Evolutionary conservation across 2,888 invertebrate genomes (phyloP), one percentile per base, ranked within the genome.

Genomic region (Andrena praecox): DNA sequence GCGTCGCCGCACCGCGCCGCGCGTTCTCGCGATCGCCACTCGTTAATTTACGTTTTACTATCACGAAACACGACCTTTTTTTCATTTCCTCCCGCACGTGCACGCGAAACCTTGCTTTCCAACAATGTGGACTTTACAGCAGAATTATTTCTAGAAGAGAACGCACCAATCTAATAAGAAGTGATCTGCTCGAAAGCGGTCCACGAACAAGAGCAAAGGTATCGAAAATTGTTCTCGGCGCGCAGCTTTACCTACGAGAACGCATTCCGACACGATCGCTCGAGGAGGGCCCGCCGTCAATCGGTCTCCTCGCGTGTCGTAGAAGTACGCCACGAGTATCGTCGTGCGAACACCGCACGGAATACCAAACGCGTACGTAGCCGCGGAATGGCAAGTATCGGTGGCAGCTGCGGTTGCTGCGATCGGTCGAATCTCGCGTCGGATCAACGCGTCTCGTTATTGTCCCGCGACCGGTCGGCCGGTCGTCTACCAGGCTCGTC

Each of bases 301-400:
- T 82, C 81, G 81, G 52, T 69, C 68, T 71, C 69, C 56, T 64
- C 72, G 77, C 64, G 68, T 60, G 77, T 69, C 69, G 81, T 73
- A 48, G 71, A 82, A 77, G 77, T 50, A 63, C 70, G 67, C 80
- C 64, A 62, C 56, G 84, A 69, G 84, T 66, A 84, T 80, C 84
- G 63, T 77, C 73, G 77, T 33, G 64, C 69, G 77, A 69, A 50
- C 79, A 42, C 66, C 35, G 35, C 35, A 50, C 27, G 68, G 67
- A 78, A 74, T 74, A 74, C 54, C 74, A 68, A 78, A 59, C 68
- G 67, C 16, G 62, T 35, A n/a, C 50, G 54, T n/a, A n/a, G 12
- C 29, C 29, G 20, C 56, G 72, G 72, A 70, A 59, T 59, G 83
- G 50, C 71, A 27, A 50, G n/a, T 24, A 42, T 24, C n/a, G 60